Conservation (phyloP, 2,888 invertebrate species). For the Lasius fuliginosus region DNA sequence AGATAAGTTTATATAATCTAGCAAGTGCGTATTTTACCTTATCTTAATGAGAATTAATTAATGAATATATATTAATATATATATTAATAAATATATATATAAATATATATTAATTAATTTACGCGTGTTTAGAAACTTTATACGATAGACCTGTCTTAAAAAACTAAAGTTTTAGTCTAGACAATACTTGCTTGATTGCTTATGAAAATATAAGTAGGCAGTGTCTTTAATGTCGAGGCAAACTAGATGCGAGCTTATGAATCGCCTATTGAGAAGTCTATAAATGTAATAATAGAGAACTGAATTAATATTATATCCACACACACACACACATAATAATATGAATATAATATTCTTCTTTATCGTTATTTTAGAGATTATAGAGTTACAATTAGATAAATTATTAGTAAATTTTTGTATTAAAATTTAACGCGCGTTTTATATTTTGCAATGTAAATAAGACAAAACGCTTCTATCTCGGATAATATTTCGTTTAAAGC, state of each 20-base stretch:
- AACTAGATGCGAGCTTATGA: background rate
- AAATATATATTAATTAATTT: too few relatives aligned
- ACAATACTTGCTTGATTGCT: background rate
- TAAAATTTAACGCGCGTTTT: background rate
- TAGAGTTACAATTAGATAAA: background rate
- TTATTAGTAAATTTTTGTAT: background rate
- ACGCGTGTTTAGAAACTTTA: background rate
- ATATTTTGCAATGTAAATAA: background rate
- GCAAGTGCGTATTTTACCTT: background rate
- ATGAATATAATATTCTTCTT: background rate
- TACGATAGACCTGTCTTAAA: background rate
- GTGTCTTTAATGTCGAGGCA: background rate
- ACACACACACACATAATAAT: too few relatives aligned
- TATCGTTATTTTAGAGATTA: background rate
- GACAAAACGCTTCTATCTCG: background rate
- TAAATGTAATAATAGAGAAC: slow-evolving; percentile 7
- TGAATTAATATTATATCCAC: slow-evolving; percentile 16
- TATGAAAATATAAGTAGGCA: background rate
- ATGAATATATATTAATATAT: too few relatives aligned
- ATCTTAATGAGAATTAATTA: background rate
- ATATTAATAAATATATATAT: too few relatives aligned
- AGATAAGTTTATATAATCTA: slow-evolving; percentile 10
- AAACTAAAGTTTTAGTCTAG: background rate
- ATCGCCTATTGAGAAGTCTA: background rate
- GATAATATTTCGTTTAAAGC: slow-evolving; percentile 2